Evolutionary conservation across 1,140 invertebrate genomes (phyloP), one percentile per base, ranked within the genome.

Genomic region (Tetragnatha versicolor): DNA sequence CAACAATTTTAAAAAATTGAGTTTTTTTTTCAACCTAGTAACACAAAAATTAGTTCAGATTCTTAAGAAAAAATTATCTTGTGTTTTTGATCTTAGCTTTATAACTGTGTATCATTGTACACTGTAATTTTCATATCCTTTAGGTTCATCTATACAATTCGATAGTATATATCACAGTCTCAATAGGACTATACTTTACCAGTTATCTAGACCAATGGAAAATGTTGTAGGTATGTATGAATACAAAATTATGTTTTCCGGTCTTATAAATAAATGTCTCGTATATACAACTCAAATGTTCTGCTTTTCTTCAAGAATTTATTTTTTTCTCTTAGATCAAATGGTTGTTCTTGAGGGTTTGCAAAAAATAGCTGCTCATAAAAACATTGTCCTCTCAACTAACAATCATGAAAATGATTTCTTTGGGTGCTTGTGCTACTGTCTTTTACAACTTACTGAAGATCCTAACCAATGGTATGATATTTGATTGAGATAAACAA

Each of bases 361-460:
- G 37, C 96, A 98, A 84, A 97, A 97, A 87, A 88, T 99, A 9
- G 95, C 95, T 12, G 94, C 90, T 73, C 92, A 88, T 83, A 84
- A 89, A 66, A 93, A 92, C 72, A 87, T 98, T 0, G 91, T 99
- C 53, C 96, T 99, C 85, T 95, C 95, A 17, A 93, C 95, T 49
- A 93, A 93, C 10, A 98, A 98, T 86, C 94, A 95, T 84, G 96
- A 98, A 84, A 86, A 94, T 39, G 96, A 98, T 84, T 99, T 98
- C 84, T 93, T 98, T 76, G 95, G 94, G 1, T 98, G 97, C 84
- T 87, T 99, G 4, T 96, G 94, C 12, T 97, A 97, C 85, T 98
- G 97, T 85, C 87, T 99, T n/a, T 87, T 98, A 10, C 95, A 98
- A 86, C 85, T 98, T 3, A 97, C 94, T 29, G 91, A 83, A 61